A percentile compares a stretch with the other conserved stretches of the same genome.
phyloP scores from a whole-genome alignment of 2,888 invertebrate genomes.

The Hirtodrosophila cameraria region DNA sequence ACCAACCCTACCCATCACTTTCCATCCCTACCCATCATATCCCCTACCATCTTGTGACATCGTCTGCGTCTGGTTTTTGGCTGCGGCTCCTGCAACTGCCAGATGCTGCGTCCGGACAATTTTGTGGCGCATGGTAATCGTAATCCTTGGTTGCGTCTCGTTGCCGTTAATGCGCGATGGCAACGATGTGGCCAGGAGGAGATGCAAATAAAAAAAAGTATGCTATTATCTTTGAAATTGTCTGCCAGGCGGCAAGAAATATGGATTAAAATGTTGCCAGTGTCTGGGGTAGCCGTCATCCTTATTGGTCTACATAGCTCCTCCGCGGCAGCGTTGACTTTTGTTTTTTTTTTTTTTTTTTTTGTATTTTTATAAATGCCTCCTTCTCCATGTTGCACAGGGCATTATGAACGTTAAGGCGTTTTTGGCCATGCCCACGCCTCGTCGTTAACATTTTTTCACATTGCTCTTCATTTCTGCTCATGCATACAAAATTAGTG shows the following conservation, averaged over 20 bases:
- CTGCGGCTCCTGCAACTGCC: constrained; percentile 37
- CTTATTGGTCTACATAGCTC: constrained; percentile 11
- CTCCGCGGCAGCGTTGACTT: constrained; percentile 55
- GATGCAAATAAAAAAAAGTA: constrained; percentile 44
- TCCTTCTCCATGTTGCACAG: constrained; percentile 26
- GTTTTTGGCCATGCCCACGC: constrained; percentile 31
- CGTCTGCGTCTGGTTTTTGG: background rate
- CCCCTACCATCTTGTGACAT: background rate
- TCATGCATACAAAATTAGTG: constrained; percentile 81
- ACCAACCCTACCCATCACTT: too few species aligned
- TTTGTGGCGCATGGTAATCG: constrained; percentile 65
- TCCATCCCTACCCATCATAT: too few species aligned
- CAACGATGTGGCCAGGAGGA: constrained; percentile 27
- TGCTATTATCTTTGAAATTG: constrained; percentile 82
- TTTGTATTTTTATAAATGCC: constrained; percentile 71
- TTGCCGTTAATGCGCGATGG: constrained; percentile 44
- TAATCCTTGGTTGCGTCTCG: constrained; percentile 50
- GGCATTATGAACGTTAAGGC: constrained; percentile 70
- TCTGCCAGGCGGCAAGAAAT: constrained; percentile 81
- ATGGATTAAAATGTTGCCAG: constrained; percentile 81
- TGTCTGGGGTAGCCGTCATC: constrained; percentile 27
- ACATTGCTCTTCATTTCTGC: constrained; percentile 63
- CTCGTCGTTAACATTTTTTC: constrained; percentile 31
- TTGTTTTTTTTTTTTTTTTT: too few species aligned
- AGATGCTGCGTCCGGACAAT: constrained; percentile 46